Percentiles rank a stretch among this genome's conserved stretches.
These are phyloP conservation scores for Lasiurus cinereus DNA, from an alignment of 2,113 vertebrate species.

Conservation along the genomic window DNA sequence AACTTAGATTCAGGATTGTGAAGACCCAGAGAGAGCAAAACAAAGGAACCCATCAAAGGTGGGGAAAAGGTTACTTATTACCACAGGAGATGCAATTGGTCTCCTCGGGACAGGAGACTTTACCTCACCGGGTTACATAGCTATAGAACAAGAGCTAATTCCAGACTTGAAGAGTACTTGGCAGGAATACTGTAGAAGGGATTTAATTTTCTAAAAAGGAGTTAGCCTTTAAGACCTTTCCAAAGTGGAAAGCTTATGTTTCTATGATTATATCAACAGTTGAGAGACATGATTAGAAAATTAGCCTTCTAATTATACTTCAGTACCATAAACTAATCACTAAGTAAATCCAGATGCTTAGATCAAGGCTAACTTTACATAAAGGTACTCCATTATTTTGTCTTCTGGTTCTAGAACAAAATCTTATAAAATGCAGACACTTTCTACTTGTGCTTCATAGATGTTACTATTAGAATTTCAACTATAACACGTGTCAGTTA, in stretches of 20 bases:
- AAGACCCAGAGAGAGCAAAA: not conserved
- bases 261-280: conserved; percentile 40
- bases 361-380: conserved; percentile 26
- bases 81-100: not conserved
- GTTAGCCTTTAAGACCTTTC: not conserved
- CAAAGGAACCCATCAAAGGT: not conserved
- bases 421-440: conserved; percentile 15
- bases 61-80: not conserved
- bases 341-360: conserved; percentile 56
- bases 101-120: not conserved
- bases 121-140: not conserved
- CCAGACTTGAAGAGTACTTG: not conserved
- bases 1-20: not conserved
- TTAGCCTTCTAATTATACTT: conserved; percentile 47
- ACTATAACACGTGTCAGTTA: not conserved
- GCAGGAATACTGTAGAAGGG: not conserved
- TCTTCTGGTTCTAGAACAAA: conserved; percentile 40
- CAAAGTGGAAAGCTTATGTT: not conserved
- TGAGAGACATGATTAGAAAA: conserved; percentile 56
- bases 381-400: conserved; percentile 44
- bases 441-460: not conserved
- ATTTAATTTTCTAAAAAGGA: conserved; percentile 37
- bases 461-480: conserved; percentile 36
- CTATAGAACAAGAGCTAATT: not conserved
- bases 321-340: conserved; percentile 6